Evolutionary conservation across 2,797 vertebrate genomes (phyloP).

Genomic region (Streptopelia turtur): DNA sequence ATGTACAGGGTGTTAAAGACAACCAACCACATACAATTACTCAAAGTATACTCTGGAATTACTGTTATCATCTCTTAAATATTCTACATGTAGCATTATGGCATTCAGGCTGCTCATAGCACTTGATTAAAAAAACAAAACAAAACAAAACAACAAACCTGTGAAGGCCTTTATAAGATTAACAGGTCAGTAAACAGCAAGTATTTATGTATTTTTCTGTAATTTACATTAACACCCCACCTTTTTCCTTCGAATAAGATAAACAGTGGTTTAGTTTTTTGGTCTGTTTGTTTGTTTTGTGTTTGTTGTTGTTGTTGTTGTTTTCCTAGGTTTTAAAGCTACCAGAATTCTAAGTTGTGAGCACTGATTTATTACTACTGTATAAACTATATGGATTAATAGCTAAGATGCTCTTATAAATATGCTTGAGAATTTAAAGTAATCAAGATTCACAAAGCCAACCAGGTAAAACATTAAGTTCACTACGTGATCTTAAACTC

Average conservation of each 20-base stretch:
- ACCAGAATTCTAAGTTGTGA: not conserved
- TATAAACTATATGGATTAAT: fast-evolving
- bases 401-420: not conserved
- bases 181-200: not conserved
- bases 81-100: not conserved
- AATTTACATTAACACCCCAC: not conserved
- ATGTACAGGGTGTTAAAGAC: not conserved
- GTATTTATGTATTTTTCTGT: not conserved
- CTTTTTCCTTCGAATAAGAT: not conserved
- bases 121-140: not conserved
- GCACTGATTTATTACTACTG: not conserved
- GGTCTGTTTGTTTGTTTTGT: too few relatives aligned
- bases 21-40: not conserved
- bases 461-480: not conserved
- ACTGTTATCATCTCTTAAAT: not conserved
- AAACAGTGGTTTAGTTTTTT: not conserved
- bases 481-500: not conserved
- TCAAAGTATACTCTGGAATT: not conserved
- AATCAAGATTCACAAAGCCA: not conserved
- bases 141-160: not conserved
- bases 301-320: too few relatives aligned
- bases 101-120: not conserved
- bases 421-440: not conserved
- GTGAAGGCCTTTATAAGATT: not conserved
- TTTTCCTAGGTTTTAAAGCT: not conserved